Evolutionary conservation across 1,140 invertebrate species (phyloP).

Genomic region (Lepeophtheirus salmonis): DNA sequence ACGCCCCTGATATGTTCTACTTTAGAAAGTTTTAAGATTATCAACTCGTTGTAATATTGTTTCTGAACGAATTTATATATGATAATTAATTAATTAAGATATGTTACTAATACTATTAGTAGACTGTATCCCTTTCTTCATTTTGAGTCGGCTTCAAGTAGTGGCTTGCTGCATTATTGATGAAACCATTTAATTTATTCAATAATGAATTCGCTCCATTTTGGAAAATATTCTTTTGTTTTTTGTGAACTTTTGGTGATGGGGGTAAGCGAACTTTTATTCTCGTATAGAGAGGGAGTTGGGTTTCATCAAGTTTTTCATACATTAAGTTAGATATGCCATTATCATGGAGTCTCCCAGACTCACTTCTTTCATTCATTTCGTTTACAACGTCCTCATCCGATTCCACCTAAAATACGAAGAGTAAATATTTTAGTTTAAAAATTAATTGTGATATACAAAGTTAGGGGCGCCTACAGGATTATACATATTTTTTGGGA

Average conservation of each 20-base stretch:
- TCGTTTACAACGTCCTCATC: background rate
- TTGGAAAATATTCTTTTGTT: background rate
- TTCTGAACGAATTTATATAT: no score
- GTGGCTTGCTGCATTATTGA: background rate
- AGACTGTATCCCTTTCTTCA: background rate
- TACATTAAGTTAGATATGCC: background rate
- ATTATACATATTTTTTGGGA: no score
- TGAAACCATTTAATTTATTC: background rate
- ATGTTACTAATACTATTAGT: no score
- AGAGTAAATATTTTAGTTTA: no score
- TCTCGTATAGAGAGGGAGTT: conserved; percentile 7
- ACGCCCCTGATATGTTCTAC: no score
- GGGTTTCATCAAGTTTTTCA: background rate
- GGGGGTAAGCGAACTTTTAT: background rate
- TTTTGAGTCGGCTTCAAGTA: background rate
- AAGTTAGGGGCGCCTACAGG: no score
- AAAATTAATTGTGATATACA: no score
- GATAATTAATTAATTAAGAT: no score
- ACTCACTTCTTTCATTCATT: conserved; percentile 3
- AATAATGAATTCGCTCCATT: background rate
- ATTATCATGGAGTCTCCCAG: background rate
- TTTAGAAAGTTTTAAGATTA: no score
- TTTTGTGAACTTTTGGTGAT: background rate
- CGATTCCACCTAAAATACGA: background rate
- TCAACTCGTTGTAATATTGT: no score